Evolutionary conservation across 2,888 invertebrate genomes (phyloP).

Genomic region (Campaea margaritaria): DNA sequence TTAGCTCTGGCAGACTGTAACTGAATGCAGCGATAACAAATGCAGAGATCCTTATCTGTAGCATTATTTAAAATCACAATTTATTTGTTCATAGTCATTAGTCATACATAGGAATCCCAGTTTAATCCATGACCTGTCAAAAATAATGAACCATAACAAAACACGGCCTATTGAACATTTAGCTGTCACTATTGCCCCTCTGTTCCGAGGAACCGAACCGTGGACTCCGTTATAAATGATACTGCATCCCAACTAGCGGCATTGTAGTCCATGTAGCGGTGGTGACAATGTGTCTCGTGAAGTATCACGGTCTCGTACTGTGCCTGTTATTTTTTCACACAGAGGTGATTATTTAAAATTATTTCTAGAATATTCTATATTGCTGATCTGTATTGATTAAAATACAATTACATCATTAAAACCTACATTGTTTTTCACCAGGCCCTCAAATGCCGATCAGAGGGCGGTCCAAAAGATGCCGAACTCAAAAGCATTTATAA

Average conservation of each 20-base stretch:
- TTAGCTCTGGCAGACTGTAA: too few relatives aligned
- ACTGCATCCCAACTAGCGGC: slow-evolving; percentile 37
- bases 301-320: slow-evolving; percentile 52
- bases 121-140: slow-evolving; percentile 21
- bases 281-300: slow-evolving; percentile 59
- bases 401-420: background rate
- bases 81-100: too few relatives aligned
- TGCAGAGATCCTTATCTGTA: too few relatives aligned
- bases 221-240: slow-evolving; percentile 58
- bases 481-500: slow-evolving; percentile 85
- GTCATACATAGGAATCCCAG: background rate
- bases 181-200: slow-evolving; percentile 39
- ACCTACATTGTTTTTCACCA: slow-evolving; percentile 42
- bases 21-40: too few relatives aligned
- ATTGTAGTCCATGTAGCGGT: slow-evolving; percentile 48
- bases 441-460: slow-evolving; percentile 86
- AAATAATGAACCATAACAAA: slow-evolving; percentile 21
- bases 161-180: slow-evolving; percentile 23
- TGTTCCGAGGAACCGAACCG: slow-evolving; percentile 53
- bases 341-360: slow-evolving; percentile 58
- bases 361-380: too few relatives aligned
- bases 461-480: slow-evolving; percentile 85
- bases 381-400: too few relatives aligned
- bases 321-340: slow-evolving; percentile 54
- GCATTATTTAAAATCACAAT: too few relatives aligned